phyloP scores from a whole-genome alignment of 2,888 invertebrate genomes.

The Oligia fasciuncula region DNA sequence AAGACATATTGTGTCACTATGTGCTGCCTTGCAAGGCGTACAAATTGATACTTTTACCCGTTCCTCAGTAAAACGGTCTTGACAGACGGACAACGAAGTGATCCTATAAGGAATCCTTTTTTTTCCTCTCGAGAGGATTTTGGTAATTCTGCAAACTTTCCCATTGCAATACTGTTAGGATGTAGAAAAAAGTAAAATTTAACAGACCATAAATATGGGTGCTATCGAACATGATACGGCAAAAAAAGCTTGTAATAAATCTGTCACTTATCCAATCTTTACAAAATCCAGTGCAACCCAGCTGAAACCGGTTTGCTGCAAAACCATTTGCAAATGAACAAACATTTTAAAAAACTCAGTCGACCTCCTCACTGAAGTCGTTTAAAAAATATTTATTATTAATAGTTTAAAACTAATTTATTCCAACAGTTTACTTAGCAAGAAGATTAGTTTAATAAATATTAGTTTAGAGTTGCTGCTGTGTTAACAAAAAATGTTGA shows the following conservation, averaged over 20 bases:
- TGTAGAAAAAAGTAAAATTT: background rate
- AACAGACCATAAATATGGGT: no score
- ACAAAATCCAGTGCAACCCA: background rate
- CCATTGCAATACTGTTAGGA: background rate
- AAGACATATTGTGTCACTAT: no score
- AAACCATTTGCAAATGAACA: conserved; percentile 15
- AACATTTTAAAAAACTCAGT: background rate
- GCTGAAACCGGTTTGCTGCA: conserved; percentile 20
- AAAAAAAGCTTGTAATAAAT: background rate
- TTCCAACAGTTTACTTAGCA: conserved; percentile 49
- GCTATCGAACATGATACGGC: background rate
- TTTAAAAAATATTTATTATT: conserved; percentile 14
- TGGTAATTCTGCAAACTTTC: background rate
- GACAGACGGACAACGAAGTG: background rate
- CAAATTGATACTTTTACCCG: background rate
- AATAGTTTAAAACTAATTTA: conserved; percentile 40
- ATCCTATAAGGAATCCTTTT: background rate
- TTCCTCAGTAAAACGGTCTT: background rate
- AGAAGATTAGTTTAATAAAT: conserved; percentile 44
- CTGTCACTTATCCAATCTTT: conserved; percentile 10
- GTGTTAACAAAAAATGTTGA: conserved; percentile 34
- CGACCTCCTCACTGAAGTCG: background rate
- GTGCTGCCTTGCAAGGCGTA: no score
- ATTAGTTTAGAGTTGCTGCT: conserved; percentile 9
- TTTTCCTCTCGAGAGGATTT: background rate